These are phyloP conservation scores for Struthidea cinerea DNA, from an alignment of 2,113 vertebrate genomes.

Conservation along the genomic window DNA sequence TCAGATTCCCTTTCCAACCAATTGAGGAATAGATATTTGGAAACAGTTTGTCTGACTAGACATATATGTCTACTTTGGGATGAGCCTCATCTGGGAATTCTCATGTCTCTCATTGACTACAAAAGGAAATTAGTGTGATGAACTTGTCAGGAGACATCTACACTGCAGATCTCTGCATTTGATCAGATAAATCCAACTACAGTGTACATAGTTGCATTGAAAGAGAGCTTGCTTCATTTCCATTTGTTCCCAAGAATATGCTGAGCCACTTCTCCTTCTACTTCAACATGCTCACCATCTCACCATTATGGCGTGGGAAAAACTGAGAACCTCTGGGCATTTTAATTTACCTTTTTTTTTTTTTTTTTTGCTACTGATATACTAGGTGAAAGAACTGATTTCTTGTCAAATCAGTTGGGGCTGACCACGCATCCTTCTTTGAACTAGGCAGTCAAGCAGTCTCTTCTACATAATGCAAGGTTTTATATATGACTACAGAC, in stretches of 20 bases:
- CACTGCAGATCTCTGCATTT: not conserved
- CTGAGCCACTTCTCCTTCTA: not conserved
- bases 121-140: not conserved
- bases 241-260: not conserved
- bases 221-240: conserved; percentile 4
- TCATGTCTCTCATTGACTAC: not conserved
- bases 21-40: not conserved
- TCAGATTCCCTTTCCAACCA: not conserved
- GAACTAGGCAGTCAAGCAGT: not conserved
- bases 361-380: not conserved
- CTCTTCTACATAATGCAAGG: not conserved
- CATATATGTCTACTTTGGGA: not conserved
- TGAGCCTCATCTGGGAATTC: conserved; percentile 3
- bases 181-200: conserved; percentile 52
- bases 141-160: conserved; percentile 40
- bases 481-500: not conserved
- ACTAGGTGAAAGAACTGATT: not conserved
- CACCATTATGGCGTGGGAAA: not conserved
- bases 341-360: not conserved
- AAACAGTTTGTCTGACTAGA: not conserved
- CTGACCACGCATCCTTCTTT: not conserved
- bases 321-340: not conserved
- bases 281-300: not conserved
- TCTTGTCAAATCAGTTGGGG: not conserved
- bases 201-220: not conserved